A percentile compares a stretch with the other conserved stretches of the same genome.
Evolutionary conservation across 2,888 invertebrate species (phyloP).

Genomic region (Aphidius colemani): DNA sequence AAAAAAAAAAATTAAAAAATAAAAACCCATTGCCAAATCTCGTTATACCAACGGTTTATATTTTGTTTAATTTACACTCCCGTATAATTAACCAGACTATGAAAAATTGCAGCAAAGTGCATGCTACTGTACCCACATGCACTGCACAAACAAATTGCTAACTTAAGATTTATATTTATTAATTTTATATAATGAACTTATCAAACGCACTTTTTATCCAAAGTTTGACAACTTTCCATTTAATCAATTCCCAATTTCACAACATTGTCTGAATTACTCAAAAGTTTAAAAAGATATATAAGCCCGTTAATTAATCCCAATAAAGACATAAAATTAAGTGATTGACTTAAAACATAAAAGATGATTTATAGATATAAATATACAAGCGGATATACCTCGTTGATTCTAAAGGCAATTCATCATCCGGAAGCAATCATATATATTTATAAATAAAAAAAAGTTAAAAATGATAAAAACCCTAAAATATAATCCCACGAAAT

Average conservation of each 20-base stretch:
- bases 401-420: too few species aligned
- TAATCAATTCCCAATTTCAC: neutral
- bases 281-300: neutral
- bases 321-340: neutral
- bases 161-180: conserved; percentile 54
- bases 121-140: conserved; percentile 48
- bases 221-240: conserved; percentile 21
- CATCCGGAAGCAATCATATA: too few species aligned
- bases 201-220: conserved; percentile 36
- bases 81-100: conserved; percentile 53
- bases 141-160: too few species aligned
- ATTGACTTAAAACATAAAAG: neutral
- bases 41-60: conserved; percentile 45
- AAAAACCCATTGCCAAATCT: conserved; percentile 27
- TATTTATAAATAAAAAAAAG: too few species aligned
- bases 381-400: too few species aligned
- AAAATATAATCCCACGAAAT: too few species aligned
- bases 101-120: conserved; percentile 53
- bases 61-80: conserved; percentile 46
- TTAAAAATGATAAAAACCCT: too few species aligned
- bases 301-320: neutral
- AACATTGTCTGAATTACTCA: neutral
- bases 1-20: conserved; percentile 7
- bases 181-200: conserved; percentile 55
- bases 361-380: too few species aligned